phyloP scores from a whole-genome alignment of 2,888 invertebrate genomes.

The Ophion slaviceki region DNA sequence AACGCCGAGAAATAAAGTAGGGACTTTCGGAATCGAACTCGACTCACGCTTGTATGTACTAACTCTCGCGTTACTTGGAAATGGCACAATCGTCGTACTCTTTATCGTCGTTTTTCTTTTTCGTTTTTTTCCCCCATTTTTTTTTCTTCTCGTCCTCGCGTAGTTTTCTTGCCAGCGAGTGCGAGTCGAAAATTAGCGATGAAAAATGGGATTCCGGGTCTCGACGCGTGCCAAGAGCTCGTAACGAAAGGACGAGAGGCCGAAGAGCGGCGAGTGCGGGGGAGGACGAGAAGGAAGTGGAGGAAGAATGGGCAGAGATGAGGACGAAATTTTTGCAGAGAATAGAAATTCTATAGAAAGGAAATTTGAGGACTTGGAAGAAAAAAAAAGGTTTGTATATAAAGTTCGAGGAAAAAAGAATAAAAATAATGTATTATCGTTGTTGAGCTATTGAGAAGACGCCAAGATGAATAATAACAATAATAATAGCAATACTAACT shows the following conservation, averaged over 20 bases:
- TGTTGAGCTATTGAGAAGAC: no score
- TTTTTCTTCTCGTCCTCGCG: no score
- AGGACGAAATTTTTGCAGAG: not conserved
- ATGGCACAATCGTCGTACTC: constrained; percentile 45
- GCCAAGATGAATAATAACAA: no score
- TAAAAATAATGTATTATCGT: no score
- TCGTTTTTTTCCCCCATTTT: no score
- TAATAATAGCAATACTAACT: no score
- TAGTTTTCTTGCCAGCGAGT: no score
- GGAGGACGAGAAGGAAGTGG: not conserved
- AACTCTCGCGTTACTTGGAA: constrained; percentile 46
- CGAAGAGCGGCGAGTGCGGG: not conserved
- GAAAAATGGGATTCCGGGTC: constrained; percentile 47
- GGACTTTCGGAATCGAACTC: constrained; percentile 45
- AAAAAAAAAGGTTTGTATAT: not conserved
- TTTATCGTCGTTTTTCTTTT: constrained; percentile 15
- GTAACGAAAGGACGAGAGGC: not conserved
- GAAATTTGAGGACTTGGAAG: not conserved
- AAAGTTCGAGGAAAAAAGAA: no score
- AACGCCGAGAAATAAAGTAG: constrained; percentile 12
- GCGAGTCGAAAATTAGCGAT: constrained; percentile 36
- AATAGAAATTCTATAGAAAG: not conserved
- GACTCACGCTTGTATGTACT: constrained; percentile 12
- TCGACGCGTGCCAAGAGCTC: constrained; percentile 52
- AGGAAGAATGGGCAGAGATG: not conserved